These are phyloP conservation scores for Champsocephalus esox DNA, from an alignment of 2,797 vertebrate species.

Conservation along the genomic window DNA sequence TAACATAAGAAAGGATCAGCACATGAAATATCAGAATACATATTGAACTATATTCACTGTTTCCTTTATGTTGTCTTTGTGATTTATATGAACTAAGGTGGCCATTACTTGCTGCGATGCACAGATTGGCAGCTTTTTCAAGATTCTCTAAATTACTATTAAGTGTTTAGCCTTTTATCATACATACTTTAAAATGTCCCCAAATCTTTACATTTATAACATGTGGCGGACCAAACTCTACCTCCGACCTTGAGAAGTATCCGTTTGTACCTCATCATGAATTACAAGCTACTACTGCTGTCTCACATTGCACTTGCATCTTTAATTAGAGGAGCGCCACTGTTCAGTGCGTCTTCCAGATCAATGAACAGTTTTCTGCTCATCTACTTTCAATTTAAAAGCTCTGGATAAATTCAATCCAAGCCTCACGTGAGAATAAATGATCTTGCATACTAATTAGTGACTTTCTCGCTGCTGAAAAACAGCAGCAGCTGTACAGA, in stretches of 20 bases:
- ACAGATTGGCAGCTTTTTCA: constrained; percentile 17
- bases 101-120: constrained; percentile 12
- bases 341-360: constrained; percentile 5
- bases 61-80: constrained; percentile 24
- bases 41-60: neutral
- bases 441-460: neutral
- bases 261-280: neutral
- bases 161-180: neutral
- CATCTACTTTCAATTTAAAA: neutral
- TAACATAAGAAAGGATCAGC: constrained; percentile 5
- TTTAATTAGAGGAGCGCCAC: constrained; percentile 8
- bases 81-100: constrained; percentile 12
- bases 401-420: neutral
- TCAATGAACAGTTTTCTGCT: constrained; percentile 13
- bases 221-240: neutral
- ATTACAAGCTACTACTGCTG: neutral
- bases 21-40: neutral
- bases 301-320: neutral
- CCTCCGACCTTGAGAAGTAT: neutral
- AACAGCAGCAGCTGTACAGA: neutral
- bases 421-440: neutral
- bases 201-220: neutral
- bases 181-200: constrained; percentile 8
- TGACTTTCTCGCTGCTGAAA: neutral
- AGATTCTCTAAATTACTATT: too few species aligned